Conservation (phyloP, 2,888 invertebrate genomes). For the Leptodirus hochenwartii region DNA sequence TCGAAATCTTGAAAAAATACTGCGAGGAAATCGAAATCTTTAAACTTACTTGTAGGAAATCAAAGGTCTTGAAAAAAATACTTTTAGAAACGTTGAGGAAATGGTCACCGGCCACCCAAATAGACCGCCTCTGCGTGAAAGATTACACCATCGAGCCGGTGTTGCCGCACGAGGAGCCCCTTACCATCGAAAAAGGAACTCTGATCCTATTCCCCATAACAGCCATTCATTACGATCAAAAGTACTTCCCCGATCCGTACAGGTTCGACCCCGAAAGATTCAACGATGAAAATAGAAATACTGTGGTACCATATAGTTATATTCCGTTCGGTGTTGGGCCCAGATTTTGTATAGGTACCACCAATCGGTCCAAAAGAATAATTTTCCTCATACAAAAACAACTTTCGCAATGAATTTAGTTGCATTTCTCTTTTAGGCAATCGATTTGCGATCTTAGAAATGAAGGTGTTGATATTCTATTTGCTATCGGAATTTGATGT, state of each 20-base stretch:
- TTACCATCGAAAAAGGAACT: constrained; percentile 2
- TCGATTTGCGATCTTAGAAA: not conserved
- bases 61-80: too few relatives aligned
- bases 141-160: not conserved
- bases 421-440: constrained; percentile 1
- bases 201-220: constrained; percentile 1
- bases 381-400: too few relatives aligned
- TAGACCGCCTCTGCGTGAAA: constrained; percentile 3
- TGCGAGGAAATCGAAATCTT: too few relatives aligned
- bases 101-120: constrained; percentile 2
- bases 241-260: constrained; percentile 4
- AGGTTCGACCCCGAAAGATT: constrained; percentile 7
- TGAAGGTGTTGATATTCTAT: not conserved
- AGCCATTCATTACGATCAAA: not conserved
- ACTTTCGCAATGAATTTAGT: too few relatives aligned
- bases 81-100: constrained; percentile 16
- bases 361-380: not conserved
- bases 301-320: not conserved
- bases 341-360: constrained; percentile 5
- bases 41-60: too few relatives aligned
- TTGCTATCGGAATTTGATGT: too few relatives aligned
- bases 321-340: constrained; percentile 6
- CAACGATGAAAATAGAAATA: constrained; percentile 1
- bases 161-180: not conserved
- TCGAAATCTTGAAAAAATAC: too few relatives aligned